Base-by-base conservation (phyloP, 2,797 vertebrate genomes). In the Spheniscus humboldti region DNA sequence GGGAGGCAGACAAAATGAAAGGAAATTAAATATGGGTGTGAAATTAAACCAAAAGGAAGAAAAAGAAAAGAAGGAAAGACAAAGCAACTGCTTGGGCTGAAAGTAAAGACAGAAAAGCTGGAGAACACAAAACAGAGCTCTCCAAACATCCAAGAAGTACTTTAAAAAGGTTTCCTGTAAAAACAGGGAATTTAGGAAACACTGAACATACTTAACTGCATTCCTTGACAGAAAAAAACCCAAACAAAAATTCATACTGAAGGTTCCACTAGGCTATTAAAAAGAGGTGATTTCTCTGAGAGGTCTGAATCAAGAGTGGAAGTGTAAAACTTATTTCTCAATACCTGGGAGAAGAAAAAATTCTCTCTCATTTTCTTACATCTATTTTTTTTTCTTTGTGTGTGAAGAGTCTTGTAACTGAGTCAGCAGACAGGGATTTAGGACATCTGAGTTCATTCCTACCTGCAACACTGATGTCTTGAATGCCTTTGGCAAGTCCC, bases 1-100 rank as follows among this genome's bases (percentile, higher is more conserved):
- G 23, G 17, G 48, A 82, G 74, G 37, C 24, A 81, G 63, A 81
- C 45, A 90, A 95, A 94, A 89, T 67, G 64, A 88, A 96, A 85
- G 47, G 64, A 83, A 96, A 95, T 84, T 90, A 96, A 90, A 93
- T 50, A 75, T 20, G 64, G 56, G 78, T 88, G 72, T 92, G 87
- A 94, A 95, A 97, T 94, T 86, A 88, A 91, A 90, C 56, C 24
- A 86, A 86, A 94, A 91, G 19, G 9, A 90, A 78, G n/a, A 35
- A 76, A 90, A 64, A 83, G 10, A 59, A 75, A 82, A 67, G 22
- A 53, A 53, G 23, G 45, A 53, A 88, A 73, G 66, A 64, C 86
- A 92, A 84, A 83, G 23, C 35, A 92, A 76, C 18, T 59, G 30
- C 18, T 72, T 82, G 20, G 56, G 45, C 10, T 93, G 52, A 86